Evolutionary conservation across 2,888 invertebrate genomes (phyloP), one percentile per base, ranked within the genome.

Genomic region (Dicroscelio sp.): DNA sequence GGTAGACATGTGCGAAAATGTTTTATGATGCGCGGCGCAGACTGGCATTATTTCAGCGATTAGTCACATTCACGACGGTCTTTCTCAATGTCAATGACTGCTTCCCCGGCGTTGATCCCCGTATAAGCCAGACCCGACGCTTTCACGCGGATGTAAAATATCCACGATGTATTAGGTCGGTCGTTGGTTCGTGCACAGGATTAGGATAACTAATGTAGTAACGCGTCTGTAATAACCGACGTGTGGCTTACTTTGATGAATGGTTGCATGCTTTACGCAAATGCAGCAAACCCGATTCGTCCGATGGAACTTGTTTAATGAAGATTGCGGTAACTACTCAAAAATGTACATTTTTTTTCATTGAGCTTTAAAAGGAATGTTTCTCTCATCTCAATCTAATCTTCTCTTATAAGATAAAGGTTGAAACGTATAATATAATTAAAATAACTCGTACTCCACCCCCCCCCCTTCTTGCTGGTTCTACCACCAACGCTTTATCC

Each of bases 51-150:
- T 88, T 82, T 88, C 85, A 87, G 69, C 86, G 91, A 94, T 95
- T 94, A 95, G 94, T 94, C 94, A 94, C 94, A 94, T 93, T n/a
- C 91, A 85, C 88, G 91, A 92, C 90, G 86, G 91, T 91, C 82
- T 88, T 92, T 90, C 93, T 93, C 95, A 95, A 95, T 95, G 95
- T 95, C 95, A 95, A 95, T 95, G 95, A 95, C 95, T 95, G n/a
- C n/a, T n/a, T n/a, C n/a, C n/a, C n/a, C n/a, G n/a, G n/a, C n/a
- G n/a, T n/a, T n/a, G 95, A 94, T 94, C 94, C 94, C 93, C 94
- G 94, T 94, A 94, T 91, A 93, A 94, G 93, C 93, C 90, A 92
- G 91, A 91, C 92, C 93, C n/a, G n/a, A 90, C 94, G 95, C 95
- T 95, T 95, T 95, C 95, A 94, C 95, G 94, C 93, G 95, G 89